Percentiles rank a stretch among this genome's conserved stretches.
Evolutionary conservation across 2,113 vertebrate species (phyloP).

Genomic region (Ramphastos sulfuratus): DNA sequence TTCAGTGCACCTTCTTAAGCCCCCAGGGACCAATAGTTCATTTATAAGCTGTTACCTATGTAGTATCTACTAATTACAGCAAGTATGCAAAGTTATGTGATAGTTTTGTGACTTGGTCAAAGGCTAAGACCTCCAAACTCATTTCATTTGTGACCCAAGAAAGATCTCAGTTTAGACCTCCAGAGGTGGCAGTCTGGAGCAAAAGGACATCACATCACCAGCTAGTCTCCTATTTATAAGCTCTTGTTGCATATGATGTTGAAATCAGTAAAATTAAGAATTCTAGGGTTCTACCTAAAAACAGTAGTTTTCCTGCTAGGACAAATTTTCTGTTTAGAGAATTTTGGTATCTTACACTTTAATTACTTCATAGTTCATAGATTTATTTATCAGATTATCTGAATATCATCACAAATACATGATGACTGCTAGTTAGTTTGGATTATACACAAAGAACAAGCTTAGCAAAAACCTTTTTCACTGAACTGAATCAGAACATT

Average conservation of each 20-base stretch:
- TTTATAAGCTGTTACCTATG: background rate
- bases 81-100: background rate
- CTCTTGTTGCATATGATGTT: constrained; percentile 12
- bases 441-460: background rate
- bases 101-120: background rate
- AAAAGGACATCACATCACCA: background rate
- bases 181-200: constrained; percentile 40
- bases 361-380: background rate
- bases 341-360: background rate
- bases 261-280: background rate
- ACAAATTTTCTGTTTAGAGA: background rate
- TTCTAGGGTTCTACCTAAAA: background rate
- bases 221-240: background rate
- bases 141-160: constrained; percentile 3
- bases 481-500: background rate
- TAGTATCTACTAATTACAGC: constrained; percentile 15
- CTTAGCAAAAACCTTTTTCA: background rate
- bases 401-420: background rate
- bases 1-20: background rate
- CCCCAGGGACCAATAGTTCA: background rate
- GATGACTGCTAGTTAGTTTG: background rate
- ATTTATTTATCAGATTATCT: constrained; percentile 12
- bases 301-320: background rate
- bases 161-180: background rate
- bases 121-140: constrained; percentile 49